A percentile compares a stretch with the other conserved stretches of the same genome.
These are phyloP conservation scores for Caenorhabditis zanzibari DNA, from an alignment of 2,888 invertebrate genomes.

Conservation along the genomic window DNA sequence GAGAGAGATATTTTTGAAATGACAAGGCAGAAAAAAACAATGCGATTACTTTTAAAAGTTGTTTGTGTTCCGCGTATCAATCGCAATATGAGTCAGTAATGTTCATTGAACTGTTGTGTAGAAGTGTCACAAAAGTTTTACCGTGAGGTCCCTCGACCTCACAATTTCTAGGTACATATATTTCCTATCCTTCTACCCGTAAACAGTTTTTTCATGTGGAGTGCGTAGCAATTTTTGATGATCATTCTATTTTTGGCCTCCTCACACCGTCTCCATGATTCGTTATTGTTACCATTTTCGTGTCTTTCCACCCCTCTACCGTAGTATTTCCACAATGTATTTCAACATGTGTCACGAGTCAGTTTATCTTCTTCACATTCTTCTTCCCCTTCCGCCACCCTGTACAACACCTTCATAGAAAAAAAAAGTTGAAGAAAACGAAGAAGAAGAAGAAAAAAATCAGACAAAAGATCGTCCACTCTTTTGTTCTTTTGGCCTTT, in stretches of 20 bases:
- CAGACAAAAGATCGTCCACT: constrained; percentile 5
- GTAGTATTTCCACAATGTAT: constrained; percentile 10
- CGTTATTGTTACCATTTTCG: background rate
- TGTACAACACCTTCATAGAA: background rate
- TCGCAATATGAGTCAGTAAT: background rate
- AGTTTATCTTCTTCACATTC: constrained; percentile 36
- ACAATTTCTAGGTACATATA: constrained; percentile 8
- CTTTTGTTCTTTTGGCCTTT: constrained; percentile 46
- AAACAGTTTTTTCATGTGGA: constrained; percentile 1
- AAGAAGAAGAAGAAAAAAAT: background rate
- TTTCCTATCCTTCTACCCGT: background rate
- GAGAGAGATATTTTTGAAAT: background rate
- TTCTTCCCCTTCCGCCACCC: constrained; percentile 13
- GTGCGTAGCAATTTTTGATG: constrained; percentile 11
- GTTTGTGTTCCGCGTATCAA: constrained; percentile 11
- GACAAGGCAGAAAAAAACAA: constrained; percentile 17
- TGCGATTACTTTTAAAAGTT: constrained; percentile 11
- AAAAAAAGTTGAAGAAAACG: constrained; percentile 6
- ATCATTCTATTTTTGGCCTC: constrained; percentile 22
- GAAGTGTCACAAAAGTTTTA: too few species aligned
- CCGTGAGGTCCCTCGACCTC: too few species aligned
- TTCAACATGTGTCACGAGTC: constrained; percentile 47
- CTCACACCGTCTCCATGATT: background rate
- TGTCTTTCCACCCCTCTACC: background rate
- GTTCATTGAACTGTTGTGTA: too few species aligned